Evolutionary conservation across 2,888 invertebrate species (phyloP), one percentile per base, ranked within the genome.

Genomic region (Apamea crenata): DNA sequence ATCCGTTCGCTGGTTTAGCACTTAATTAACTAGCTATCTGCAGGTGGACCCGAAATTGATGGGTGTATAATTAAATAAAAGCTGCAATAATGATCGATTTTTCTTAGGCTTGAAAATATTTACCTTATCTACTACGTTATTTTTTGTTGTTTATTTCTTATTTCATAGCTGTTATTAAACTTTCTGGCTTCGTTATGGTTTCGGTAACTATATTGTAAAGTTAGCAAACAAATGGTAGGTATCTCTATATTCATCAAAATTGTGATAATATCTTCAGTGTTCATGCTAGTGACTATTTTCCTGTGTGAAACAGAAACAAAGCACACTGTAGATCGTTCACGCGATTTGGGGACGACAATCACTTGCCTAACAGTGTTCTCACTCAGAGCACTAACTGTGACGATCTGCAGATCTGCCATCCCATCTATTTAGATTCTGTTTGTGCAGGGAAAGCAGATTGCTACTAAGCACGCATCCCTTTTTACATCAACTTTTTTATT

Each of bases 241-340:
- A 79, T 70, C 84, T 70, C 8, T 63, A n/a, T 59, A 21, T 63
- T 66, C 44, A 85, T 85, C 63, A 56, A 50, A 56, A 67, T 53
- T 63, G n/a, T 36, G 71, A 76, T 83, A 21, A 50, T 8, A 82
- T 82, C 82, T 70, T 36, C 40, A 50, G 21, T 78, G 44, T 82
- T 61, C 72, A 68, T 47, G 56, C 14, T 59, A 50, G 67, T 40
- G n/a, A 59, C 63, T 67, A 68, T 74, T 77, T 80, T 80, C 80
- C 74, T 84, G 61, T 87, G 84, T 68, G 80, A 87, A 79, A 21
- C 69, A 87, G 47, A 83, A 74, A 87, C 85, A 85, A 84, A 84
- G 80, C 50, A 63, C 2, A 29, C 21, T 68, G 61, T 67, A 84
- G 85, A 85, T 85, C 53, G 65, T 74, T 80, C 80, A 56, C 76